A percentile compares a stretch with the other conserved stretches of the same genome.
Evolutionary conservation across 2,888 invertebrate species (phyloP).

Genomic region (Steinernema hermaphroditum): DNA sequence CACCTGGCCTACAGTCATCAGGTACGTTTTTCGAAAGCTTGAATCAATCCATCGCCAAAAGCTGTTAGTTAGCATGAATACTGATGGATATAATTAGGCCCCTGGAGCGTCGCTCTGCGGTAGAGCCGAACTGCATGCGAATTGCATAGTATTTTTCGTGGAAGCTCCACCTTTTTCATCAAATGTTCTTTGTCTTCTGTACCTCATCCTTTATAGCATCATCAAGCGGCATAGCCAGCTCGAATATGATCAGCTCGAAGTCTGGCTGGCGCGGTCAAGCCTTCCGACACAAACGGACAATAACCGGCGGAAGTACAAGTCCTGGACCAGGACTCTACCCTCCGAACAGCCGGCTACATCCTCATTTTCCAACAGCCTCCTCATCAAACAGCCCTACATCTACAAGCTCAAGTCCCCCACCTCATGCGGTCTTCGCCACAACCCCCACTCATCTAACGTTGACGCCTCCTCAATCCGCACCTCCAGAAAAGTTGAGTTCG

Average conservation of each 20-base stretch:
- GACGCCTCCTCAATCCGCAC: slow-evolving; percentile 65
- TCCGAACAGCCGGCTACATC: slow-evolving; percentile 31
- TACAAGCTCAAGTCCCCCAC: slow-evolving; percentile 60
- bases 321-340: slow-evolving; percentile 23
- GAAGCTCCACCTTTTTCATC: too few relatives aligned
- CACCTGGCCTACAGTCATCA: slow-evolving; percentile 10
- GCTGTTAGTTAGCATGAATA: too few relatives aligned
- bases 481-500: slow-evolving; percentile 59
- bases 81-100: too few relatives aligned
- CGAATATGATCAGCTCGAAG: slow-evolving; percentile 6
- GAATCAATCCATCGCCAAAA: too few relatives aligned
- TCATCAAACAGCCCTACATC: slow-evolving; percentile 54
- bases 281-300: slow-evolving; percentile 3
- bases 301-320: slow-evolving; percentile 17
- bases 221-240: slow-evolving; percentile 14
- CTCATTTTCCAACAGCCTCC: slow-evolving; percentile 32
- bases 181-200: background rate
- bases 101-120: too few relatives aligned
- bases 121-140: too few relatives aligned
- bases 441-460: slow-evolving; percentile 40
- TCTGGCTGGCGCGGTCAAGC: slow-evolving; percentile 5
- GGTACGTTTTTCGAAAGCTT: too few relatives aligned
- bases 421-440: slow-evolving; percentile 31
- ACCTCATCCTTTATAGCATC: background rate
- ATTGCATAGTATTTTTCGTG: too few relatives aligned